These are phyloP conservation scores for Pimpla rufipes DNA, from an alignment of 2,888 invertebrate species.

Conservation along the genomic window DNA sequence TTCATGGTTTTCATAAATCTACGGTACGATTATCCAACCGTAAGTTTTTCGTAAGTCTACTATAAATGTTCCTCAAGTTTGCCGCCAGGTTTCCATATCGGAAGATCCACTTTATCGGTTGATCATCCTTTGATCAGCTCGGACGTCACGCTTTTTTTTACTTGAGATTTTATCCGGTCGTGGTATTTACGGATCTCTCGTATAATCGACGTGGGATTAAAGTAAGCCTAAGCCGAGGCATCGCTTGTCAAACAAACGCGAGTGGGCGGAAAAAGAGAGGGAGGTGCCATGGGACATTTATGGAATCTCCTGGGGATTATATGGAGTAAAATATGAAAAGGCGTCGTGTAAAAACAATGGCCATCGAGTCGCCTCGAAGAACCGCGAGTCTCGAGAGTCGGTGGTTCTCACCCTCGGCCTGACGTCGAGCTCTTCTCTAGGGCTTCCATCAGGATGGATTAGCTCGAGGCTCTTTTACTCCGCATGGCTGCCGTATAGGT, in stretches of 20 bases:
- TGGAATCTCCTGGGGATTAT: background rate
- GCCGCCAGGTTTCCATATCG: too few species aligned
- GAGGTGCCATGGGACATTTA: background rate
- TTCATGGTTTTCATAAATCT: too few species aligned
- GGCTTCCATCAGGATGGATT: conserved; percentile 81
- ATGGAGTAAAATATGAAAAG: conserved; percentile 15
- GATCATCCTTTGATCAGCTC: background rate
- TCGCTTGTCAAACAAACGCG: background rate
- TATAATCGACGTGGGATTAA: background rate
- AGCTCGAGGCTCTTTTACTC: conserved; percentile 75
- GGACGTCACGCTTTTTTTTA: background rate
- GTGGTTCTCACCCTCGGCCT: conserved; percentile 8
- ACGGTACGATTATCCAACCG: too few species aligned
- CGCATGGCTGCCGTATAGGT: conserved; percentile 66
- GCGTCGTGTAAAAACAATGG: conserved; percentile 11
- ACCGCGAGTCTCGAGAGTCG: conserved; percentile 20
- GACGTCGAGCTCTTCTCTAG: conserved; percentile 48
- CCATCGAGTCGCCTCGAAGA: conserved; percentile 44
- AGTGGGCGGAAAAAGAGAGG: background rate
- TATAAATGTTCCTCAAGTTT: too few species aligned
- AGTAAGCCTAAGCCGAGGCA: background rate
- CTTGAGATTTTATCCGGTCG: background rate
- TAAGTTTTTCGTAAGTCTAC: too few species aligned
- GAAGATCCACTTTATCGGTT: background rate
- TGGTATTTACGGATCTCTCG: background rate